These are phyloP conservation scores for Caenorhabditis sp. DNA, from an alignment of 2,888 invertebrate species.

Conservation along the genomic window DNA sequence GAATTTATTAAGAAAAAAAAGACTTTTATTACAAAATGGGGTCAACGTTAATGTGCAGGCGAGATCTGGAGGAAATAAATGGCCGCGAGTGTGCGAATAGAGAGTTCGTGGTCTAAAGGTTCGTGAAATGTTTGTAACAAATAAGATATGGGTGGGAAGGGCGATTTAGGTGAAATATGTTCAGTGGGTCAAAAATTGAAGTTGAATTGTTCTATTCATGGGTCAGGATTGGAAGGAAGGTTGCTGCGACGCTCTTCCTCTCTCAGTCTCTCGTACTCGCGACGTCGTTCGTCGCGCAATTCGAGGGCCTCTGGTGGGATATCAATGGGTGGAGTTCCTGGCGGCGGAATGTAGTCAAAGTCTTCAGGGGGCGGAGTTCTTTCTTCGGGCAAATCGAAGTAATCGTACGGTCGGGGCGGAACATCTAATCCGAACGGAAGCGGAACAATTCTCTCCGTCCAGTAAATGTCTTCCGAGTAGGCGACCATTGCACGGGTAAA, in stretches of 20 bases:
- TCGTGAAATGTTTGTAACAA: no score
- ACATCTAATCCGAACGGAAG: not conserved
- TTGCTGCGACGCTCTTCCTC: not conserved
- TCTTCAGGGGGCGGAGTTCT: not conserved
- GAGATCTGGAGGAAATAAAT: not conserved
- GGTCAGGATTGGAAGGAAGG: no score
- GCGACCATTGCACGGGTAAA: not conserved
- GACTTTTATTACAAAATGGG: not conserved
- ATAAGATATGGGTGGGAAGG: no score
- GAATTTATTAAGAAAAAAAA: not conserved
- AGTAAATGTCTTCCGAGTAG: constrained; percentile 15
- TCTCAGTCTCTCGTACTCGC: not conserved
- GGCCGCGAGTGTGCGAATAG: no score
- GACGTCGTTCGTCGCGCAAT: not conserved
- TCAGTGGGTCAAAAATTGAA: no score
- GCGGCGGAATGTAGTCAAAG: constrained; percentile 8
- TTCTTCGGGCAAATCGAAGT: not conserved
- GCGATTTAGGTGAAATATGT: no score
- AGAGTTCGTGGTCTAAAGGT: not conserved
- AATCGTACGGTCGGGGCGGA: constrained; percentile 19
- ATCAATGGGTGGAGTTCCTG: not conserved
- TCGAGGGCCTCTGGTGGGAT: constrained; percentile 4
- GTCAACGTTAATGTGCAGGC: no score
- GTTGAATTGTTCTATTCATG: no score
- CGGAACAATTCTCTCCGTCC: not conserved